phyloP scores from a whole-genome alignment of 2,113 vertebrate species.

The Nannospalax galili region DNA sequence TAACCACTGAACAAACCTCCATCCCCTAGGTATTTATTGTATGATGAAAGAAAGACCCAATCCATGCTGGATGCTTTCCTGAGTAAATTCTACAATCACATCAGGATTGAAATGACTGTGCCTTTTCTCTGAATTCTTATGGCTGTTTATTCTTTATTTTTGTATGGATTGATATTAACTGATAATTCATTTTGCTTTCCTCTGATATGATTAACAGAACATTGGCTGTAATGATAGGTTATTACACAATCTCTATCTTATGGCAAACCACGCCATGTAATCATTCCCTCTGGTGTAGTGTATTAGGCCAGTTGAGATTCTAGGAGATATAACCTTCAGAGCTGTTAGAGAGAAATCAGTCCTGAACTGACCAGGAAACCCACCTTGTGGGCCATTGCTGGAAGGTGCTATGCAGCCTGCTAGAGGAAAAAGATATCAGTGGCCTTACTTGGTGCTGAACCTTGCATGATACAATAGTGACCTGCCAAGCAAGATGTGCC shows the following conservation, averaged over 20 bases:
- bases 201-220: background rate
- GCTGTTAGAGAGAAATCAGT: background rate
- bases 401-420: background rate
- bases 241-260: background rate
- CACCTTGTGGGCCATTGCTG: background rate
- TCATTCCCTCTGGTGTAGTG: background rate
- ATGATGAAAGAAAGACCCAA: background rate
- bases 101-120: background rate
- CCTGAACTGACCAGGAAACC: background rate
- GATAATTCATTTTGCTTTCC: background rate
- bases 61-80: background rate
- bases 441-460: no score
- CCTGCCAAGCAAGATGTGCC: background rate
- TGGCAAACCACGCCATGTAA: background rate
- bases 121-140: background rate
- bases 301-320: background rate
- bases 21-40: background rate
- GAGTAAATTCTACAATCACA: background rate
- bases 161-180: background rate
- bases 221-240: background rate
- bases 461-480: background rate
- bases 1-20: no score
- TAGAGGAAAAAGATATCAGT: background rate
- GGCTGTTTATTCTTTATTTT: background rate
- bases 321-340: background rate